Evolutionary conservation across 2,888 invertebrate species (phyloP).

Genomic region (Anagyrus pseudococci): DNA sequence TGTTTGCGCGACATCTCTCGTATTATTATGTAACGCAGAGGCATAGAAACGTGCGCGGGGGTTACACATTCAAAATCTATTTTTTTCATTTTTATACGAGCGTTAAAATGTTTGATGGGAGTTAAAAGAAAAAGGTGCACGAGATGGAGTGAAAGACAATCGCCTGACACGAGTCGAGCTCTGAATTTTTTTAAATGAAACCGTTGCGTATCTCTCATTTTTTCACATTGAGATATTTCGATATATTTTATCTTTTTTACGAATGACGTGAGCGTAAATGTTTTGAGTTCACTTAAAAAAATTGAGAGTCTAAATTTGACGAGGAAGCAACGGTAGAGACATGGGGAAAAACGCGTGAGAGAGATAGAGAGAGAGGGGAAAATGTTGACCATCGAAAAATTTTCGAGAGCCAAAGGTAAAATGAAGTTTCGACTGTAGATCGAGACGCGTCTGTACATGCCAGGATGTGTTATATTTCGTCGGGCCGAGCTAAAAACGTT

Average conservation of each 20-base stretch:
- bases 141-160: slow-evolving; percentile 4
- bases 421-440: neutral
- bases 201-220: slow-evolving; percentile 14
- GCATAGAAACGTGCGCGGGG: too few relatives aligned
- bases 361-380: too few relatives aligned
- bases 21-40: too few relatives aligned
- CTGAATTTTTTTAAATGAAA: slow-evolving; percentile 38
- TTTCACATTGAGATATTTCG: slow-evolving; percentile 13
- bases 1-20: too few relatives aligned
- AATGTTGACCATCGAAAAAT: neutral
- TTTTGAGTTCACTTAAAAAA: slow-evolving; percentile 35
- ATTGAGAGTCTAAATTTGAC: too few relatives aligned
- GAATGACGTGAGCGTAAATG: neutral
- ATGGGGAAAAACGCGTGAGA: too few relatives aligned
- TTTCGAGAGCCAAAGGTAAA: neutral
- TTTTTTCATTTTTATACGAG: too few relatives aligned
- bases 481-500: slow-evolving; percentile 8
- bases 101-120: too few relatives aligned
- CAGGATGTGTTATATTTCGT: neutral
- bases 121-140: neutral
- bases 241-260: slow-evolving; percentile 36
- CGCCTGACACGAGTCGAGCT: slow-evolving; percentile 9
- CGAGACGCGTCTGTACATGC: too few relatives aligned
- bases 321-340: too few relatives aligned
- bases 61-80: too few relatives aligned